Evolutionary conservation across 1,140 invertebrate genomes (phyloP).

Genomic region (Drosophila yakuba): DNA sequence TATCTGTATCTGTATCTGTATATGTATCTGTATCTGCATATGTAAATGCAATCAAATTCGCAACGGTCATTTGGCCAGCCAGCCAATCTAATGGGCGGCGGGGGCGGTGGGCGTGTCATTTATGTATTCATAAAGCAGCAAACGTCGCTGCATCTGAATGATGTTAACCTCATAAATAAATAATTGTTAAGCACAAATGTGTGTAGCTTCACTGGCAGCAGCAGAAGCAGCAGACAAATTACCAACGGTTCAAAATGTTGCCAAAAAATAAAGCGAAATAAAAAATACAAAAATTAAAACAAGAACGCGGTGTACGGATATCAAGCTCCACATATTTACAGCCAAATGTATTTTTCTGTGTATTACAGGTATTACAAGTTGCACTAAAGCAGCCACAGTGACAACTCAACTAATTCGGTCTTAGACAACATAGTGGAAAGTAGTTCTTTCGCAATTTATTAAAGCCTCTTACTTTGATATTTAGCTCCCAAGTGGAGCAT

Average conservation of each 20-base stretch:
- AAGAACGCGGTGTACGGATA: conserved; percentile 13
- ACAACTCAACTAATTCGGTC: not conserved
- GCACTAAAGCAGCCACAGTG: not conserved
- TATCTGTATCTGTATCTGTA: conserved; percentile 61
- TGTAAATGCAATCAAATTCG: conserved; percentile 81
- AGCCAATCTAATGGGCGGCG: conserved; percentile 65
- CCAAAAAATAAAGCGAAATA: conserved; percentile 32
- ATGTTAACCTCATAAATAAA: conserved; percentile 82
- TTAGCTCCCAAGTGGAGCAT: not conserved
- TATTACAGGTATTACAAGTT: conserved; percentile 6
- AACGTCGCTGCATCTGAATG: conserved; percentile 68
- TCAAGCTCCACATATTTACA: conserved; percentile 42
- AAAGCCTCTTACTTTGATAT: too few species aligned
- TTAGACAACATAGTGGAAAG: too few species aligned
- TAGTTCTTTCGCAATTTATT: too few species aligned
- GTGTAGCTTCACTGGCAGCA: conserved; percentile 40
- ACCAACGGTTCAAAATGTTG: conserved; percentile 65
- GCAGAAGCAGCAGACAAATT: conserved; percentile 63
- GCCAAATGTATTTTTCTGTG: not conserved
- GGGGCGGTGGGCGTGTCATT: conserved; percentile 32
- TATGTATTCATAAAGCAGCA: conserved; percentile 71
- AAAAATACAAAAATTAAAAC: too few species aligned
- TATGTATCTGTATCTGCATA: conserved; percentile 42
- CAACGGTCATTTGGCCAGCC: conserved; percentile 78
- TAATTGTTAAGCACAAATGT: conserved; percentile 78